Percentiles rank a stretch among this genome's conserved stretches.
Evolutionary conservation across 2,113 vertebrate genomes (phyloP).

Genomic region (Chionis minor): DNA sequence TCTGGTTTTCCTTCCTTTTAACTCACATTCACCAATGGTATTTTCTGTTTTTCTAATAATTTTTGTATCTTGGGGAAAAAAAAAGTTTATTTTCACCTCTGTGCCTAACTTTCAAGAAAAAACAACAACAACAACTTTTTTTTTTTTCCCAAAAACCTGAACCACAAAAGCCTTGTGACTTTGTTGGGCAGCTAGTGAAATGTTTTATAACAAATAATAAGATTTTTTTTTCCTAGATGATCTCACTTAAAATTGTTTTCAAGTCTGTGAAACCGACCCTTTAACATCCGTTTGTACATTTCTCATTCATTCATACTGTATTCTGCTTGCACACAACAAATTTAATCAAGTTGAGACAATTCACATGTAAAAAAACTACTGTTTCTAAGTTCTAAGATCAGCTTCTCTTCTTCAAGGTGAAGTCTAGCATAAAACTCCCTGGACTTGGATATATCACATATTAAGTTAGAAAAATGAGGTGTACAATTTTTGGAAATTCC

Average conservation of each 20-base stretch:
- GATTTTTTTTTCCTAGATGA: neutral
- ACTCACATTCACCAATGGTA: neutral
- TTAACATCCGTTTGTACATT: neutral
- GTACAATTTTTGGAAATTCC: neutral
- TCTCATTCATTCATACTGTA: neutral
- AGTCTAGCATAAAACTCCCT: neutral
- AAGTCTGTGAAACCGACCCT: neutral
- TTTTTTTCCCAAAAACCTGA: neutral
- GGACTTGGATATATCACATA: neutral
- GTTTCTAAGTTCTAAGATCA: neutral
- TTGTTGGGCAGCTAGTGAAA: neutral
- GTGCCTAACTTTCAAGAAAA: neutral
- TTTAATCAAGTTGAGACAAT: neutral
- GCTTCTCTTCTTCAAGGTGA: neutral
- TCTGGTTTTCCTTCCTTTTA: neutral
- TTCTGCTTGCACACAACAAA: neutral
- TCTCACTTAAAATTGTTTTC: neutral
- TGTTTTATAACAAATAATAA: neutral
- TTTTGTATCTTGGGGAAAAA: neutral
- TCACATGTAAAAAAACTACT: neutral
- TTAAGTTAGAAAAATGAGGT: neutral
- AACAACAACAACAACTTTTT: rapidly evolving
- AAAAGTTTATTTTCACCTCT: neutral
- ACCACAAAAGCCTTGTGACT: neutral
- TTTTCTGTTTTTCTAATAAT: neutral